These are phyloP conservation scores for Lutraria rhynchaena DNA, from an alignment of 1,140 invertebrate species.

Conservation along the genomic window DNA sequence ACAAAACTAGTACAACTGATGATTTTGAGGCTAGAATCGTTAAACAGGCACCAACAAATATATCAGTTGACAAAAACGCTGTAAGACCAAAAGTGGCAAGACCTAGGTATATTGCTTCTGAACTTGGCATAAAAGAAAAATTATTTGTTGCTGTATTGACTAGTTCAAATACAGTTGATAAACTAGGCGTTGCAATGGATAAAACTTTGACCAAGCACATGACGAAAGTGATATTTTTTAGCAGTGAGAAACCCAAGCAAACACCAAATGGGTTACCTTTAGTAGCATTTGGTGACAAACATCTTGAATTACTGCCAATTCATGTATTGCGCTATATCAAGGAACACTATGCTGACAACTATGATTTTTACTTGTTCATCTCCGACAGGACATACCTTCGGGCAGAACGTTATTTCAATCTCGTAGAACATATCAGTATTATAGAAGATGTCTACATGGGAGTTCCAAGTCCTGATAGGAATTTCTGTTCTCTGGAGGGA, in stretches of 20 bases:
- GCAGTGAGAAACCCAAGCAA: slow-evolving; percentile 86
- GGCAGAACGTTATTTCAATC: slow-evolving; percentile 86
- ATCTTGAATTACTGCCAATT: slow-evolving; percentile 78
- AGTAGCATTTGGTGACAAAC: slow-evolving; percentile 79
- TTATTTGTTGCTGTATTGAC: slow-evolving; percentile 93
- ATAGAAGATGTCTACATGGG: slow-evolving; percentile 92
- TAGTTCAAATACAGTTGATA: slow-evolving; percentile 87
- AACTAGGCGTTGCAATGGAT: slow-evolving; percentile 89
- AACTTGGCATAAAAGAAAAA: slow-evolving; percentile 94
- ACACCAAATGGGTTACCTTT: slow-evolving; percentile 73
- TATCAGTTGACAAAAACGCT: slow-evolving; percentile 42
- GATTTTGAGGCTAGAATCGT: slow-evolving; percentile 56
- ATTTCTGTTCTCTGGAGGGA: slow-evolving; percentile 73
- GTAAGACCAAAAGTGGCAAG: slow-evolving; percentile 82
- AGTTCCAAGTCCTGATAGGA: slow-evolving; percentile 72
- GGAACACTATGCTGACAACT: slow-evolving; percentile 93
- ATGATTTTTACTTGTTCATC: slow-evolving; percentile 94
- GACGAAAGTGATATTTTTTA: slow-evolving; percentile 90
- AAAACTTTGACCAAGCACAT: slow-evolving; percentile 90
- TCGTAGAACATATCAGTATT: slow-evolving; percentile 90
- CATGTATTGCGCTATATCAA: slow-evolving; percentile 93
- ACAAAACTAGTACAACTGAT: slow-evolving; percentile 1
- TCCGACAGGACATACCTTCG: slow-evolving; percentile 92
- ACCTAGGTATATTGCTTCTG: slow-evolving; percentile 95
- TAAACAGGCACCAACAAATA: slow-evolving; percentile 60